A percentile compares a stretch with the other conserved stretches of the same genome.
Evolutionary conservation across 2,888 invertebrate genomes (phyloP).

Genomic region (Pterobdella sp.): DNA sequence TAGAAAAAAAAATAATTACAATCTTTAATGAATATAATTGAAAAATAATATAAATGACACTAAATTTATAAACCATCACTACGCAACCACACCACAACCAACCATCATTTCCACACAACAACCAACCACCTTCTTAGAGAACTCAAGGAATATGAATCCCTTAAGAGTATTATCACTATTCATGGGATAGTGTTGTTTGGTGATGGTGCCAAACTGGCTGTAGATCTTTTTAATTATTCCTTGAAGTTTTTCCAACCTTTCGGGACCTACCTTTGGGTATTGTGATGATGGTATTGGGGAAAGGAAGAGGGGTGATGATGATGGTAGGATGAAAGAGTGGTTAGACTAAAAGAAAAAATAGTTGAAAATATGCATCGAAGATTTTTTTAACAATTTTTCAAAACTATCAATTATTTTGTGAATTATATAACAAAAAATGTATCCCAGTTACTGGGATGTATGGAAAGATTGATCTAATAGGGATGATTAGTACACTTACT

Average conservation of each 20-base stretch:
- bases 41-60: no score
- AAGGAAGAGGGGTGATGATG: not conserved
- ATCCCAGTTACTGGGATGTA: no score
- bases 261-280: slow-evolving; percentile 64
- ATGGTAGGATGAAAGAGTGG: not conserved
- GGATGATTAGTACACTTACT: no score
- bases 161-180: slow-evolving; percentile 63
- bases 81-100: not conserved
- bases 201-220: slow-evolving; percentile 73
- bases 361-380: no score
- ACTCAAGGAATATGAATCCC: slow-evolving; percentile 8
- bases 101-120: not conserved
- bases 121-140: not conserved
- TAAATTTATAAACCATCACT: not conserved
- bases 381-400: no score
- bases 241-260: slow-evolving; percentile 80
- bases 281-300: not conserved
- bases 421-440: no score
- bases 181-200: slow-evolving; percentile 79
- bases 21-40: no score
- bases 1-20: no score
- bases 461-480: no score
- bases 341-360: not conserved
- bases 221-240: slow-evolving; percentile 84
- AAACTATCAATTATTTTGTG: no score